Evolutionary conservation across 2,113 vertebrate genomes (phyloP).

Genomic region (Saccopteryx bilineata): DNA sequence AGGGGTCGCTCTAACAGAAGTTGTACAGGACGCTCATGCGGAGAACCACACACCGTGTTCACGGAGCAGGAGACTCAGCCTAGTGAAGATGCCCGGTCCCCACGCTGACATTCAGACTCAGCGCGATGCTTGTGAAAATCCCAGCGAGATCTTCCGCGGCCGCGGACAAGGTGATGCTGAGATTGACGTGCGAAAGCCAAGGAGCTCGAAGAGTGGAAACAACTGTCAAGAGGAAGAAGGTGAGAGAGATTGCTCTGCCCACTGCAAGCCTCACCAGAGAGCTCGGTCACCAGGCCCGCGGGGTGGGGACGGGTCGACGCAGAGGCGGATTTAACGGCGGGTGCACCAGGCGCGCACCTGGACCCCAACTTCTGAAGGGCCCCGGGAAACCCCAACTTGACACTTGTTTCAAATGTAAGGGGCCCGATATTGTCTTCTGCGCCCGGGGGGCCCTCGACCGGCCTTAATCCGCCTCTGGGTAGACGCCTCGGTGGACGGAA

Average conservation of each 20-base stretch:
- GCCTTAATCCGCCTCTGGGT: no score
- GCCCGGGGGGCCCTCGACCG: no score
- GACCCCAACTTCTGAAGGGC: no score
- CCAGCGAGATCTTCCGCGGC: not conserved
- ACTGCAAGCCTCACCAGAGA: not conserved
- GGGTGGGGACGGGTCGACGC: not conserved
- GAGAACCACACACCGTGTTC: not conserved
- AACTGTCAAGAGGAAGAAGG: not conserved
- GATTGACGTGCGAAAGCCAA: not conserved
- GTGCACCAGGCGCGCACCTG: no score
- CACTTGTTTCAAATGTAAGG: no score
- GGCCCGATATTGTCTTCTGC: no score
- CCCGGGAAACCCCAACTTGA: no score
- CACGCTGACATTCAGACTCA: not conserved
- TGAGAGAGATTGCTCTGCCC: not conserved
- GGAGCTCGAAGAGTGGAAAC: not conserved
- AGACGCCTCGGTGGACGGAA: not conserved
- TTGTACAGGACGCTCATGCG: fast-evolving
- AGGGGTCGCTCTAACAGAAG: not conserved
- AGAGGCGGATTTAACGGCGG: no score
- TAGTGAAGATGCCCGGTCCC: not conserved
- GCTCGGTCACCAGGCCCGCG: fast-evolving
- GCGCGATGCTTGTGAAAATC: not conserved
- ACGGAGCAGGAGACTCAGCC: not conserved
- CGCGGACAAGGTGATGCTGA: not conserved